phyloP scores from a whole-genome alignment of 2,113 vertebrate genomes.

The Platysternon megacephalum region DNA sequence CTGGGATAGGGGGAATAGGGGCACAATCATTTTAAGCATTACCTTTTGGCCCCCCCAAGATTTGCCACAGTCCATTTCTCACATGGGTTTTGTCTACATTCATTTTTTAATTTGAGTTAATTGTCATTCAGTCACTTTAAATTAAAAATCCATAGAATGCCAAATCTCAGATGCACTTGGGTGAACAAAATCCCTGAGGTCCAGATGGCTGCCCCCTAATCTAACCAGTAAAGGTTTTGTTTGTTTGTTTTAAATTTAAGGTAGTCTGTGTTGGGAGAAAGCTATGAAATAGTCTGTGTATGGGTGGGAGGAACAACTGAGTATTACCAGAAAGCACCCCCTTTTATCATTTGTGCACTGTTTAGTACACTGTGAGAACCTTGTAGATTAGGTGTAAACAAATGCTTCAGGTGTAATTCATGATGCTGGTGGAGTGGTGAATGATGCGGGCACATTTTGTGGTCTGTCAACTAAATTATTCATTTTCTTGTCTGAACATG shows the following conservation, averaged over 20 bases:
- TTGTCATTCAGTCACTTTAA: background rate
- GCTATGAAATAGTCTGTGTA: no score
- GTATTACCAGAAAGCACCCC: background rate
- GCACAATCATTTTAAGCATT: background rate
- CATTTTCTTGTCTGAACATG: background rate
- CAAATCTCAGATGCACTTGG: background rate
- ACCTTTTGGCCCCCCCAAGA: background rate
- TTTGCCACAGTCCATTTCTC: background rate
- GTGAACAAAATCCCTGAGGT: background rate
- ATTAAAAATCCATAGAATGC: background rate
- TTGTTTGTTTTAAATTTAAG: background rate
- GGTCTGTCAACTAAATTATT: background rate
- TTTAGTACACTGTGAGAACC: background rate
- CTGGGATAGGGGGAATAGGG: background rate
- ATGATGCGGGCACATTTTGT: background rate
- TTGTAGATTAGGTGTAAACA: background rate
- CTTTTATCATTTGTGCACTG: background rate
- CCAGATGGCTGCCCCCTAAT: background rate
- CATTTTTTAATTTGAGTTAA: background rate
- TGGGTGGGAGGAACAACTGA: background rate
- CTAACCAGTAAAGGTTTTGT: accelerated
- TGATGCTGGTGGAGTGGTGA: background rate
- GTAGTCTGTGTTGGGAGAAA: background rate
- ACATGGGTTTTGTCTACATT: background rate
- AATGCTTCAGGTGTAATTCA: background rate